Conservation (phyloP, 2,888 invertebrate species). For the Tribolium freemani region DNA sequence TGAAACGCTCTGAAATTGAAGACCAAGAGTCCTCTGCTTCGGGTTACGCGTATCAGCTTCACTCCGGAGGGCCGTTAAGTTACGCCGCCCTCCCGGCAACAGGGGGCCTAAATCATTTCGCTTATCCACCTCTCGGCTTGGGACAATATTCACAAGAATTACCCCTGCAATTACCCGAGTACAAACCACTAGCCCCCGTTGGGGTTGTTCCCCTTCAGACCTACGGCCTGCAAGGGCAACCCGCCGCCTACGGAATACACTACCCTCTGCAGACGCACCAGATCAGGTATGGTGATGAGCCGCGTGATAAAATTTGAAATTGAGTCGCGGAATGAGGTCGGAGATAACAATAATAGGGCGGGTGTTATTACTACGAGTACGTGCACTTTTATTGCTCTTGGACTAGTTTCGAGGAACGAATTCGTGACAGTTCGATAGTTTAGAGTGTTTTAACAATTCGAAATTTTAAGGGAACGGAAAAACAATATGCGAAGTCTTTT, state of each 20-base stretch:
- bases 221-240: constrained; percentile 31
- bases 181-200: constrained; percentile 4
- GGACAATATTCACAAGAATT: constrained; percentile 23
- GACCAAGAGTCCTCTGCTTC: constrained; percentile 48
- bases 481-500: too few species aligned
- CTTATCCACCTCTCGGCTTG: constrained; percentile 39
- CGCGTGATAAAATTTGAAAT: not conserved
- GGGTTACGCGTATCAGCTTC: constrained; percentile 47
- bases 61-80: constrained; percentile 44
- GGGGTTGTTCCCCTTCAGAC: constrained; percentile 14
- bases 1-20: constrained; percentile 45
- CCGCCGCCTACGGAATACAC: constrained; percentile 16
- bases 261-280: constrained; percentile 1
- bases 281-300: constrained; percentile 8
- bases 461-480: too few species aligned
- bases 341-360: not conserved
- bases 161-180: constrained; percentile 28
- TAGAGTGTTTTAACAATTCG: not conserved
- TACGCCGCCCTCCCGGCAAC: constrained; percentile 22
- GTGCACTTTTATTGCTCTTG: not conserved
- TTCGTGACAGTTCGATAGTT: too few species aligned
- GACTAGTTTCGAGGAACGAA: too few species aligned
- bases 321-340: not conserved
- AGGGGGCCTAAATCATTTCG: constrained; percentile 15
- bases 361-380: not conserved